These are phyloP conservation scores for Tigriopus japonicus DNA, from an alignment of 1,140 invertebrate species.

Conservation along the genomic window DNA sequence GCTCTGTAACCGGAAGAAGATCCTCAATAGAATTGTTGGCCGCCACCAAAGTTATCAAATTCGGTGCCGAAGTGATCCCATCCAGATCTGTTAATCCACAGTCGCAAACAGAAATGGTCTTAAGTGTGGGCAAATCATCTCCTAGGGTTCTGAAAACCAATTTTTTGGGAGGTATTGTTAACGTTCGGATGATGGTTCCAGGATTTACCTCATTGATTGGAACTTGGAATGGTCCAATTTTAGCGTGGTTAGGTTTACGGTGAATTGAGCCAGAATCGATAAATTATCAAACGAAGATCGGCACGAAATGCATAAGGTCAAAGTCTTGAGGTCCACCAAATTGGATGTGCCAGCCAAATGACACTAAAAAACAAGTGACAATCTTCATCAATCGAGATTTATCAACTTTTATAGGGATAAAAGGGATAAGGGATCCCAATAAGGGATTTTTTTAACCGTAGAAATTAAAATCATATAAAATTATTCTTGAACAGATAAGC, in stretches of 20 bases:
- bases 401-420: no score
- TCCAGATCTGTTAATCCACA: conserved; percentile 1
- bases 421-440: no score
- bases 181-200: not conserved
- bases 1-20: not conserved
- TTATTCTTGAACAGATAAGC: no score
- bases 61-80: not conserved
- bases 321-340: no score
- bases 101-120: not conserved
- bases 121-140: not conserved
- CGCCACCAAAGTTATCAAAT: not conserved
- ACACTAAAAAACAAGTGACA: no score
- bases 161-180: not conserved
- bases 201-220: not conserved
- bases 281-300: not conserved
- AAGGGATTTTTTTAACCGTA: no score
- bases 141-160: not conserved
- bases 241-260: not conserved
- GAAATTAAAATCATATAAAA: no score
- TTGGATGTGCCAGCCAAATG: no score
- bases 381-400: no score
- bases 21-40: not conserved
- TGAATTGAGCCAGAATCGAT: not conserved
- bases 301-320: no score
- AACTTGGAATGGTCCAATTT: conserved; percentile 1